Conservation (phyloP, 53 echinoderm and acorn worm genomes). For the Astropecten irregularis region DNA sequence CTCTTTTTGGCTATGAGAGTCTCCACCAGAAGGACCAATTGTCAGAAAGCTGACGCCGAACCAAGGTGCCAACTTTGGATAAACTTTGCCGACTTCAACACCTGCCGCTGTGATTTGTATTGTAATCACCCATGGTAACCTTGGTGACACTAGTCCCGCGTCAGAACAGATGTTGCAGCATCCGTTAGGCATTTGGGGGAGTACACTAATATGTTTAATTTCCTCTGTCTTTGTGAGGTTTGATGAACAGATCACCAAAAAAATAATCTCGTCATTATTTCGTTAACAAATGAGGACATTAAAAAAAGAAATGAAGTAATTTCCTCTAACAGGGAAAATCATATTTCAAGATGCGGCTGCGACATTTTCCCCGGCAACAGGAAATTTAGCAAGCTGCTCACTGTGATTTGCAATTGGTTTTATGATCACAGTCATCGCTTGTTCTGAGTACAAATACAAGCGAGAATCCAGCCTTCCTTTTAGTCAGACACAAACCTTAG, state of each 20-base stretch:
- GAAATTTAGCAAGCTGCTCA: slow-evolving; percentile 15
- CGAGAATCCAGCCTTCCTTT: not conserved
- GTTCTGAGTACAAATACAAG: slow-evolving; percentile 31
- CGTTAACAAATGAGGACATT: not conserved
- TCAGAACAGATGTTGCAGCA: slow-evolving; percentile 24
- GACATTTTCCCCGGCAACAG: not conserved
- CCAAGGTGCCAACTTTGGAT: too few relatives aligned
- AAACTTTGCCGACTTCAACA: slow-evolving; percentile 9
- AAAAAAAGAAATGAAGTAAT: not conserved
- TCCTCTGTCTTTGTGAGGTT: slow-evolving; percentile 17
- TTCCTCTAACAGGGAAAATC: not conserved
- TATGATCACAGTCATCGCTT: not conserved
- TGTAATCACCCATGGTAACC: slow-evolving; percentile 4
- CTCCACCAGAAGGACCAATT: too few relatives aligned
- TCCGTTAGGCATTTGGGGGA: not conserved
- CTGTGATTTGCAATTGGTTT: slow-evolving; percentile 8
- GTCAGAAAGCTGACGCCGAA: too few relatives aligned
- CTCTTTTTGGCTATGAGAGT: too few relatives aligned
- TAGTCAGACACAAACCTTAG: too few relatives aligned
- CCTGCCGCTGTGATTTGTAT: not conserved
- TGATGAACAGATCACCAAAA: not conserved
- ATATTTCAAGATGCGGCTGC: not conserved
- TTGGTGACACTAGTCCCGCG: slow-evolving; percentile 23
- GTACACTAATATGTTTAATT: slow-evolving; percentile 24
- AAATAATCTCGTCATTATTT: not conserved